phyloP scores from a whole-genome alignment of 2,113 vertebrate genomes.

The Saimiri boliviensis region DNA sequence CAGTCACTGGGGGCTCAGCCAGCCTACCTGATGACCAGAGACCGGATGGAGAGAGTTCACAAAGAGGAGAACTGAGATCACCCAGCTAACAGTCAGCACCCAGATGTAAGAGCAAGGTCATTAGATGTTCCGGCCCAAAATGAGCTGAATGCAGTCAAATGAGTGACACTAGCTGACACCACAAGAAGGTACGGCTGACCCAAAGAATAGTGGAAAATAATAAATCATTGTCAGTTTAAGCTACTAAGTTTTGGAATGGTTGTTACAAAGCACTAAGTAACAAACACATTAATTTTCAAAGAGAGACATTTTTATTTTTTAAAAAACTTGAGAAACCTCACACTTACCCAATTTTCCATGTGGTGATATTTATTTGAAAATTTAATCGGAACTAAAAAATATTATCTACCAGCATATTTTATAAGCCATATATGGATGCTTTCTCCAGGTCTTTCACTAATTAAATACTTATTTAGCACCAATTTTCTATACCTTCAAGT shows the following conservation, averaged over 20 bases:
- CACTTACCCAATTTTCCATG: neutral
- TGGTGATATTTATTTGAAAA: constrained; percentile 39
- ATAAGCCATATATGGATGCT: neutral
- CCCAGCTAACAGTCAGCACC: neutral
- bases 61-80: neutral
- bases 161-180: neutral
- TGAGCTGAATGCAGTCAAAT: neutral
- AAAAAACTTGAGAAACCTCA: neutral
- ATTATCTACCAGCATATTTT: constrained; percentile 10
- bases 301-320: neutral
- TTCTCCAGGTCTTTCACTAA: constrained; percentile 11
- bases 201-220: neutral
- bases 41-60: neutral
- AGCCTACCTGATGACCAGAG: neutral
- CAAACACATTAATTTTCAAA: constrained; percentile 20
- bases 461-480: neutral
- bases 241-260: neutral
- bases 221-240: neutral
- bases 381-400: neutral
- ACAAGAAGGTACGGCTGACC: neutral
- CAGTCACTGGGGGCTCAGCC: neutral
- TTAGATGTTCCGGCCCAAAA: neutral
- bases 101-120: neutral
- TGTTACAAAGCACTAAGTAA: constrained; percentile 21
- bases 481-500: neutral